Evolutionary conservation across 1,140 invertebrate genomes (phyloP).

Genomic region (Eueides isabella): DNA sequence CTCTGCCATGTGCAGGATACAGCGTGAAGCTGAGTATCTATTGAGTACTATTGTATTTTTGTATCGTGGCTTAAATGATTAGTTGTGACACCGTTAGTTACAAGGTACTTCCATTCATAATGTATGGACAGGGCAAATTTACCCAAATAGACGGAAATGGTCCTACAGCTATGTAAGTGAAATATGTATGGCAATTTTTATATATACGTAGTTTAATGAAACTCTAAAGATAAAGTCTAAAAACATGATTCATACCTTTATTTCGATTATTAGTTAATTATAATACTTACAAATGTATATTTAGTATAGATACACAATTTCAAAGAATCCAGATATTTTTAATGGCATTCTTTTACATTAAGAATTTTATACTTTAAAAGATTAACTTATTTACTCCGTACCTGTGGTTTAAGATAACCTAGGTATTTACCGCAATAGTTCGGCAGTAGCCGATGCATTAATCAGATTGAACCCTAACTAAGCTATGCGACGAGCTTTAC

Average conservation of each 20-base stretch:
- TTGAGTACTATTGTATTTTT: not conserved
- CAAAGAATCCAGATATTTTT: not conserved
- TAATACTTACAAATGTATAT: too few relatives aligned
- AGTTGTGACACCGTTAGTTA: not conserved
- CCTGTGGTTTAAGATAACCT: not conserved
- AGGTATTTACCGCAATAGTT: not conserved
- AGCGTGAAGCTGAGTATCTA: too few relatives aligned
- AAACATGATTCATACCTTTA: too few relatives aligned
- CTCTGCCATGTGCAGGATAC: too few relatives aligned
- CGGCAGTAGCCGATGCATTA: constrained; percentile 15
- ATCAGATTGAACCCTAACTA: constrained; percentile 21
- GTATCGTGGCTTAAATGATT: not conserved
- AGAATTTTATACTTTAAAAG: not conserved
- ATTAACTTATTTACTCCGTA: not conserved
- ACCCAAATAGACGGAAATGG: not conserved
- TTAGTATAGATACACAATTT: too few relatives aligned
- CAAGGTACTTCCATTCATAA: not conserved
- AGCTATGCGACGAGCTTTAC: constrained; percentile 23
- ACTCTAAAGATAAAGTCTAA: too few relatives aligned
- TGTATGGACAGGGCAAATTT: not conserved
- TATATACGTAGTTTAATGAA: too few relatives aligned
- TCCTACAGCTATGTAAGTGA: not conserved
- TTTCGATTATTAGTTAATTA: too few relatives aligned
- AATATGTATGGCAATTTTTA: too few relatives aligned
- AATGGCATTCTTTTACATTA: not conserved